These are phyloP conservation scores for Orthonevra nobilis DNA, from an alignment of 2,888 invertebrate species.

Conservation along the genomic window DNA sequence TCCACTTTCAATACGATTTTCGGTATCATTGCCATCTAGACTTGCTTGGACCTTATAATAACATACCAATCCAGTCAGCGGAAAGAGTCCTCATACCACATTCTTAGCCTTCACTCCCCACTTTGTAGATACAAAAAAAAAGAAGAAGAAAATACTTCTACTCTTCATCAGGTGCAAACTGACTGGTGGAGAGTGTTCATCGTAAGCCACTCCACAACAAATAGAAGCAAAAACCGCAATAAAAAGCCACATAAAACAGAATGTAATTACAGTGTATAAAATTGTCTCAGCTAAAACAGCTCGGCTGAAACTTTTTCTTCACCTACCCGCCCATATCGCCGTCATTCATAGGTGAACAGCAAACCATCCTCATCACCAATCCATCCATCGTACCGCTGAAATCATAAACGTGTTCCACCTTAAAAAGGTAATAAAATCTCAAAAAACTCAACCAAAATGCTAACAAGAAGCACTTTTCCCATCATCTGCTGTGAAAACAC, in stretches of 20 bases:
- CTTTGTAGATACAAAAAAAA: too few species aligned
- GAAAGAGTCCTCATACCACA: background rate
- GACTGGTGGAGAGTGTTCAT: slow-evolving; percentile 37
- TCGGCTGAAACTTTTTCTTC: slow-evolving; percentile 20
- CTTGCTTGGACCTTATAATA: too few species aligned
- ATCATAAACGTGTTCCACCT: slow-evolving; percentile 67
- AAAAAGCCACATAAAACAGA: slow-evolving; percentile 61
- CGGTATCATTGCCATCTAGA: too few species aligned
- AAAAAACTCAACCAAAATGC: slow-evolving; percentile 22
- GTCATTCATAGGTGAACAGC: slow-evolving; percentile 43
- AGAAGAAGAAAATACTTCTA: too few species aligned
- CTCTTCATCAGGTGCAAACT: slow-evolving; percentile 43
- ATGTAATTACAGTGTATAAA: slow-evolving; percentile 62
- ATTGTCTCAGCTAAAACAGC: slow-evolving; percentile 57
- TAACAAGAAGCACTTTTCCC: slow-evolving; percentile 39
- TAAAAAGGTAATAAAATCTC: slow-evolving; percentile 63
- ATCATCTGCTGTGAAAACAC: slow-evolving; percentile 23
- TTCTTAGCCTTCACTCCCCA: background rate
- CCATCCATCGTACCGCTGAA: slow-evolving; percentile 58
- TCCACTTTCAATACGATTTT: too few species aligned
- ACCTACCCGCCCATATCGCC: background rate
- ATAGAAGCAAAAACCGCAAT: slow-evolving; percentile 56
- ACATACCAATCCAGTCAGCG: too few species aligned
- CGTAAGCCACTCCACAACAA: slow-evolving; percentile 37
- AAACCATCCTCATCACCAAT: slow-evolving; percentile 46